Base-by-base conservation (phyloP, 2,888 invertebrate genomes). In the Lasioglossum lativentre region DNA sequence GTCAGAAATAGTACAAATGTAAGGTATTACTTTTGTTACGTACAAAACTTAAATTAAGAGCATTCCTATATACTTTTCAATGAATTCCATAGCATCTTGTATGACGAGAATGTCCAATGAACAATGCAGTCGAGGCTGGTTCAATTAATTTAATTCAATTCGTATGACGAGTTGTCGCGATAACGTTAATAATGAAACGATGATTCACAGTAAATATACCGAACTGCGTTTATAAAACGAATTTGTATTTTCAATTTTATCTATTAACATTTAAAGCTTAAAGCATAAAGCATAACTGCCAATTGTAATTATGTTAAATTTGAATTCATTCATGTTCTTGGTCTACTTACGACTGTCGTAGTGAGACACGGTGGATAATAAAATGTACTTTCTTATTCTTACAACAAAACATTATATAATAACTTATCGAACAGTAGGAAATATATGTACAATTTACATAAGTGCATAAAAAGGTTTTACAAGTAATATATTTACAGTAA, bases 391-490 rank as follows among this genome's bases (percentile, higher is more conserved):
- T 86, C 84, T 90, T 89, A 86, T 90, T 89, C 66, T 80, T 82
- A 83, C 72, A 88, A 82, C 79, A 86, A 81, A 34, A 38, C 83
- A 86, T 88, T 88, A 73, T 79, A 91, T 75, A 91, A 87, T 90
- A 90, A 84, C 84, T 90, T 91, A 92, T 76, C 47, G 71, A 78
- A 82, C 80, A 56, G 80, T 74, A 85, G 83, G 82, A 79, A 86
- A 87, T 83, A 88, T 89, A 91, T 91, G 78, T 91, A 91, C 91
- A 91, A 47, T 45, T 82, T 75, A 82, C 68, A 45, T 75, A 6
- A 5, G 68, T 70, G 70, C 75, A 70, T 71, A 70, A 59, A 73
- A n/a, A 63, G 40, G 23, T 68, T 71, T 73, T 63, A 52, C 40
- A 42, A 45, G 73, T 47, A 34, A 30, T 23, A 38, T 68, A 68